Percentiles rank a stretch among this genome's conserved stretches.
Conservation (phyloP, 2,888 invertebrate species). For the Sarcophaga caerulescens region DNA sequence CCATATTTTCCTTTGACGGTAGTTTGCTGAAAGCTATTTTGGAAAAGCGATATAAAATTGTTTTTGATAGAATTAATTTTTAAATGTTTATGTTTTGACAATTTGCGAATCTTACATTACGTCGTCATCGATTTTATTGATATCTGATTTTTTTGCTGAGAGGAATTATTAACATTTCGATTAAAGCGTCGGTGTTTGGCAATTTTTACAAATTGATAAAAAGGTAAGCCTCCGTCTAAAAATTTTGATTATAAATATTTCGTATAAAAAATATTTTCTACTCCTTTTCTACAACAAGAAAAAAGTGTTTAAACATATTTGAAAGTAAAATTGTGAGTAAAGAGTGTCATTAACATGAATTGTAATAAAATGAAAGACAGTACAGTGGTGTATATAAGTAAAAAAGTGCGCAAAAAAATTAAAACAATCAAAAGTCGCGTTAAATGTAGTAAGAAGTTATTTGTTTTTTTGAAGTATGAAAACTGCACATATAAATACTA, state of each 20-base stretch:
- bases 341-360: slow-evolving; percentile 29
- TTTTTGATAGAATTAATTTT: too few species aligned
- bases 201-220: slow-evolving; percentile 3
- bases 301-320: slow-evolving; percentile 59
- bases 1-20: too few species aligned
- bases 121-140: too few species aligned
- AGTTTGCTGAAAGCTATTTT: too few species aligned
- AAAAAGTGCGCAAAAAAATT: slow-evolving; percentile 64
- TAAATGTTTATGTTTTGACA: too few species aligned
- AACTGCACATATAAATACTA: slow-evolving; percentile 40
- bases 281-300: slow-evolving; percentile 64
- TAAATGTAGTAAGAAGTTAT: slow-evolving; percentile 44
- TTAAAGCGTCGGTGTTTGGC: neutral
- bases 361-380: slow-evolving; percentile 59
- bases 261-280: slow-evolving; percentile 61
- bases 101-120: too few species aligned
- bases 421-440: slow-evolving; percentile 48
- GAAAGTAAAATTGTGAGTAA: slow-evolving; percentile 54
- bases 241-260: slow-evolving; percentile 14
- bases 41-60: too few species aligned
- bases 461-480: slow-evolving; percentile 49
- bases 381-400: slow-evolving; percentile 65
- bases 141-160: too few species aligned
- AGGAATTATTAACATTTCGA: too few species aligned
- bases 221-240: slow-evolving; percentile 60